A percentile compares a stretch with the other conserved stretches of the same genome.
Evolutionary conservation across 2,888 invertebrate species (phyloP).

Genomic region (Hesperia comma): DNA sequence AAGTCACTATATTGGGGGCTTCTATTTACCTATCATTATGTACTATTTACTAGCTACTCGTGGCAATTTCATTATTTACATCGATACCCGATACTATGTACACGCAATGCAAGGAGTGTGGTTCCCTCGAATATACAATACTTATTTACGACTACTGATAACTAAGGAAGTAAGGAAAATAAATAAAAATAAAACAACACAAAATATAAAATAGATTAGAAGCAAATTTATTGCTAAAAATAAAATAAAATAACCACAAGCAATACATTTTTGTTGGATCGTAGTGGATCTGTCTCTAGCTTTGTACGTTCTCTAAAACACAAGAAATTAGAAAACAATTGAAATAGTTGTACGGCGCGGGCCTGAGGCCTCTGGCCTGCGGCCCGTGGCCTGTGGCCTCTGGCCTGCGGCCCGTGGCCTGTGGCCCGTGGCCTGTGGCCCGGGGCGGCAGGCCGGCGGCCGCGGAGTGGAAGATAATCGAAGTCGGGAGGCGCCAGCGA

Average conservation of each 20-base stretch:
- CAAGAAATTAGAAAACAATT: conserved; percentile 50
- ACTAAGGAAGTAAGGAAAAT: conserved; percentile 50
- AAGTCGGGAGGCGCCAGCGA: too few species aligned
- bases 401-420: neutral
- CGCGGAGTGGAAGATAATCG: conserved; percentile 14
- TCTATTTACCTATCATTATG: conserved; percentile 61
- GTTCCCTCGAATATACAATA: conserved; percentile 80
- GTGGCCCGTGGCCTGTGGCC: too few species aligned
- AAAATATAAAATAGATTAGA: conserved; percentile 75
- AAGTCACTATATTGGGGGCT: conserved; percentile 49
- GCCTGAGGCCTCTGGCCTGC: neutral
- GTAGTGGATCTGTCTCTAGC: conserved; percentile 64
- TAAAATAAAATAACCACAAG: conserved; percentile 81
- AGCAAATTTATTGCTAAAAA: conserved; percentile 84
- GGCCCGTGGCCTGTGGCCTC: too few species aligned
- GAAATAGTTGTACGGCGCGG: conserved; percentile 42
- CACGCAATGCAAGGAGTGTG: conserved; percentile 83
- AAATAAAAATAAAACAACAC: conserved; percentile 67
- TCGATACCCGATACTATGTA: conserved; percentile 67
- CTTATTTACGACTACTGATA: conserved; percentile 57
- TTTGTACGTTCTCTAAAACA: conserved; percentile 79
- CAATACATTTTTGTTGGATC: conserved; percentile 74
- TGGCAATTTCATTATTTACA: conserved; percentile 69
- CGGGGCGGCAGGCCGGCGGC: too few species aligned
- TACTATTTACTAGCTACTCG: conserved; percentile 57